A percentile compares a stretch with the other conserved stretches of the same genome.
These are phyloP conservation scores for Malurus melanocephalus DNA, from an alignment of 2,113 vertebrate species.

Conservation along the genomic window DNA sequence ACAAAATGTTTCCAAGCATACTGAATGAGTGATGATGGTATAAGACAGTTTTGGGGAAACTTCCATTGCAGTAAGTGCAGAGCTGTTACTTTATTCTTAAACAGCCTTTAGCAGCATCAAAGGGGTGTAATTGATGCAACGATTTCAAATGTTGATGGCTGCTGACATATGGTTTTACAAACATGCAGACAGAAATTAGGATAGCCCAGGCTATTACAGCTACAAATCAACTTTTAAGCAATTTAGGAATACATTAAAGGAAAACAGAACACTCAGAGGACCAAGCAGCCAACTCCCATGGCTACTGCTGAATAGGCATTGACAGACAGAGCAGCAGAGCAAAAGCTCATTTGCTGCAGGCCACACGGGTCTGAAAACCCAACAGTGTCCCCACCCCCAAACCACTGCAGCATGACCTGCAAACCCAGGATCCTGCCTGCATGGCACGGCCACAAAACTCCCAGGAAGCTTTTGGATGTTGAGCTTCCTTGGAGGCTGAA, in stretches of 20 bases:
- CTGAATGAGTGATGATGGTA: slow-evolving; percentile 43
- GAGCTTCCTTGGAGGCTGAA: not conserved
- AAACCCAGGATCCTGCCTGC: not conserved
- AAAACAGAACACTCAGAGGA: slow-evolving; percentile 29
- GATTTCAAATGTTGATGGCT: slow-evolving; percentile 50
- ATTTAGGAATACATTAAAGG: slow-evolving; percentile 30
- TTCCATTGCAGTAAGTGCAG: slow-evolving; percentile 43
- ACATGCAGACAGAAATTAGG: slow-evolving; percentile 20
- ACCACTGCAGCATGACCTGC: not conserved
- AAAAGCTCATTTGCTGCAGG: not conserved
- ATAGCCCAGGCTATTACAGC: slow-evolving; percentile 8
- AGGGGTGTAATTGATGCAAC: slow-evolving; percentile 30
- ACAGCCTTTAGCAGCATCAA: slow-evolving; percentile 34
- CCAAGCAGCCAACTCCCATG: not conserved
- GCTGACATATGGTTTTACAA: slow-evolving; percentile 47
- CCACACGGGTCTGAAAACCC: accelerated
- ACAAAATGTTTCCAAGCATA: not conserved
- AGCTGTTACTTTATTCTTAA: slow-evolving; percentile 40
- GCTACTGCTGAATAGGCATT: not conserved
- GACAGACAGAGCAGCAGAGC: not conserved
- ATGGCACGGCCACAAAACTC: not conserved
- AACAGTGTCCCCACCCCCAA: not conserved
- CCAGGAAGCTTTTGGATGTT: accelerated
- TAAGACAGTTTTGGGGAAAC: slow-evolving; percentile 46
- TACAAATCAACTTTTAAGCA: slow-evolving; percentile 50